Conservation (phyloP, 2,888 invertebrate genomes). For the Eutolmus rufibarbis region DNA sequence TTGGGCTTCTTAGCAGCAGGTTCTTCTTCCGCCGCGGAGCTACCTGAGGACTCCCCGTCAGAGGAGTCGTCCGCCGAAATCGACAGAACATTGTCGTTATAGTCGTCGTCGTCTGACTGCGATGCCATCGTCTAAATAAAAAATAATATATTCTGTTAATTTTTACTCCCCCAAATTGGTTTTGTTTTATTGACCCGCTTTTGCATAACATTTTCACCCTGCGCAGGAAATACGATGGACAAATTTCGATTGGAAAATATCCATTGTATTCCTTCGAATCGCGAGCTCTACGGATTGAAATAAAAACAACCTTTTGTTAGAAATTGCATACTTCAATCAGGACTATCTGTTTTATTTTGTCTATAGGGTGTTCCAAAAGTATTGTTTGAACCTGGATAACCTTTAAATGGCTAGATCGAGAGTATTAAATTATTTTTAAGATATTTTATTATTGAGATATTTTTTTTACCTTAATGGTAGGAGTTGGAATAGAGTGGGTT, state of each 20-base stretch:
- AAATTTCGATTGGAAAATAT: neutral
- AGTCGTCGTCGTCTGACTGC: constrained; percentile 43
- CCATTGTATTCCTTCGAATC: no score
- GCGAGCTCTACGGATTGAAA: neutral
- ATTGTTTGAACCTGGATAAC: no score
- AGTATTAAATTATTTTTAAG: no score
- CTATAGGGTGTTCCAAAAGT: no score
- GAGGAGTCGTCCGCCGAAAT: neutral
- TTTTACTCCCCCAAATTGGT: neutral
- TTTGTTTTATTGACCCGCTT: no score
- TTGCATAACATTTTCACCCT: no score
- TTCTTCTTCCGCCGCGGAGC: neutral
- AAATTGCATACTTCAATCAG: no score
- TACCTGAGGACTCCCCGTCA: neutral
- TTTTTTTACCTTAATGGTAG: no score
- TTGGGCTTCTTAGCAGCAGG: constrained; percentile 56
- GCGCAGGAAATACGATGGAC: neutral
- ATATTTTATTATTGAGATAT: no score
- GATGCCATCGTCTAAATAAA: constrained; percentile 27
- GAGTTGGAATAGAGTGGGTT: no score
- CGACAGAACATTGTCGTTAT: neutral
- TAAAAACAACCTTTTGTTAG: neutral
- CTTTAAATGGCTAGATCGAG: no score
- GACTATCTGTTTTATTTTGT: no score
- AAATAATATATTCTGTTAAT: neutral